A percentile compares a stretch with the other conserved stretches of the same genome.
Conservation (phyloP, 2,797 vertebrate species). For the Myotis vivesi region DNA sequence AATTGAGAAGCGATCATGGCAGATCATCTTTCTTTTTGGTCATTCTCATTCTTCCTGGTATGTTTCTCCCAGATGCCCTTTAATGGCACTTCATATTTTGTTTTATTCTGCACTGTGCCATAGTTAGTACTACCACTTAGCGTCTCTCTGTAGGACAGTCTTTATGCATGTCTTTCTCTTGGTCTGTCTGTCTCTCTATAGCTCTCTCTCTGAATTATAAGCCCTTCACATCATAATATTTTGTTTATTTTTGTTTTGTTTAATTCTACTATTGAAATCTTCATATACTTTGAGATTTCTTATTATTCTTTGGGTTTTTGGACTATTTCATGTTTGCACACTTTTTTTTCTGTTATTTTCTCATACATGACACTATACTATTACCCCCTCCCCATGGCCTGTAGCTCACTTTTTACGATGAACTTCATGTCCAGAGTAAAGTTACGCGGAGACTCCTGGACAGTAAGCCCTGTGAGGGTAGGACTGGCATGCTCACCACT, state of each 20-base stretch:
- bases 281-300: background rate
- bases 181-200: background rate
- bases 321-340: background rate
- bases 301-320: background rate
- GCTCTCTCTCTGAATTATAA: background rate
- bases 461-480: background rate
- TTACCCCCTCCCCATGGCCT: background rate
- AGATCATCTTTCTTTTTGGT: background rate
- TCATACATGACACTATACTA: background rate
- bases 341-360: background rate
- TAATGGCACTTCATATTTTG: background rate
- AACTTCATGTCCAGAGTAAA: background rate
- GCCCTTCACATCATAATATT: background rate
- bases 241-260: background rate
- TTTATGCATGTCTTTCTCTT: background rate
- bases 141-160: background rate
- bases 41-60: background rate
- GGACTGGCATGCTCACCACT: background rate
- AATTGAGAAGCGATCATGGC: background rate
- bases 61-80: background rate
- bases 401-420: background rate
- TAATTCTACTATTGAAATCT: background rate
- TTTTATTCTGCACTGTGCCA: background rate
- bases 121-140: background rate
- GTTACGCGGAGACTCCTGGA: background rate